A percentile compares a stretch with the other conserved stretches of the same genome.
phyloP scores from a whole-genome alignment of 2,113 vertebrate species.

The Cacatua alba region DNA sequence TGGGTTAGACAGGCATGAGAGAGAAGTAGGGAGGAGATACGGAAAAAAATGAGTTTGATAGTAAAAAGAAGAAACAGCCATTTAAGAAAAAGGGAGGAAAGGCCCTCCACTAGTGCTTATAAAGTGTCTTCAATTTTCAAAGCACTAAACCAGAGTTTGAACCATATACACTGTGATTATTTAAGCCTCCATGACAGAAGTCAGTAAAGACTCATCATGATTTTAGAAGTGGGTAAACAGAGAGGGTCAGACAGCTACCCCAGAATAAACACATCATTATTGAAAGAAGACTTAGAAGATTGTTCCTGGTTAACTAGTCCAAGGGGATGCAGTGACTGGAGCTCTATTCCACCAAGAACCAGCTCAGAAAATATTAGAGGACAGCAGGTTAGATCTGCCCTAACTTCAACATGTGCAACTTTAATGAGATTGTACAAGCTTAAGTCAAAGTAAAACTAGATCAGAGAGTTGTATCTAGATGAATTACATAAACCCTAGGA shows the following conservation, averaged over 20 bases:
- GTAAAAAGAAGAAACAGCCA: background rate
- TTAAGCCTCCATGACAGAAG: background rate
- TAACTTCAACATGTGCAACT: fast-evolving
- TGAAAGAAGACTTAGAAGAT: background rate
- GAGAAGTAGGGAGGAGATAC: background rate
- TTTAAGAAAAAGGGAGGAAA: background rate
- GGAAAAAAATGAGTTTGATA: background rate
- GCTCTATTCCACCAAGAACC: background rate
- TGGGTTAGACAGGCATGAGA: background rate
- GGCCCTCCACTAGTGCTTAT: background rate
- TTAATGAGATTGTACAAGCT: background rate
- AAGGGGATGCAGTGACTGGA: background rate
- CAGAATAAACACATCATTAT: background rate
- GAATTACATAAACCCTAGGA: background rate
- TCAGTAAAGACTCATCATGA: background rate
- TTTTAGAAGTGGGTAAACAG: background rate
- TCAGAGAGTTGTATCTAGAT: background rate
- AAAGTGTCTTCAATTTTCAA: background rate
- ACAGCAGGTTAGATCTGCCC: background rate
- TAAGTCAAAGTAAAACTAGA: background rate
- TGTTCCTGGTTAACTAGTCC: background rate
- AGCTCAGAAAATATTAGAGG: background rate
- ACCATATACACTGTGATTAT: background rate
- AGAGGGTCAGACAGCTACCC: background rate
- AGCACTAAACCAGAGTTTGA: background rate